A percentile compares a stretch with the other conserved stretches of the same genome.
Conservation (phyloP, 2,113 vertebrate species). For the Antechinus flavipes region DNA sequence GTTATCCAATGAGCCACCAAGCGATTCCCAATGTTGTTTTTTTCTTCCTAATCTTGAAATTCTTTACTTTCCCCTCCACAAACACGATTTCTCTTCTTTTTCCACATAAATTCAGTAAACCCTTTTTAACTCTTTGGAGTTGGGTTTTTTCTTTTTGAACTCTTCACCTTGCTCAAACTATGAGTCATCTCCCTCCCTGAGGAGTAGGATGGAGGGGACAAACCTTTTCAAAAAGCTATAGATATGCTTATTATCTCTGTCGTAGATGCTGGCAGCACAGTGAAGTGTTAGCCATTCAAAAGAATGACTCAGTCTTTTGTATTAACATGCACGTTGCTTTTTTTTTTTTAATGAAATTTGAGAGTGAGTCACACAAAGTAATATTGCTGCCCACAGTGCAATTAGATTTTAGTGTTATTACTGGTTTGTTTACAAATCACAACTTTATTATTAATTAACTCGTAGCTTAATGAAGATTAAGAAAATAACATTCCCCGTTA, state of each 20-base stretch:
- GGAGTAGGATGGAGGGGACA: neutral
- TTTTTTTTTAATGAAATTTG: slow-evolving; percentile 60
- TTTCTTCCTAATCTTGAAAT: slow-evolving; percentile 29
- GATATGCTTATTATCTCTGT: slow-evolving; percentile 16
- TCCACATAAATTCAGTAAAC: neutral
- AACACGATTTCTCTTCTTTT: slow-evolving; percentile 30
- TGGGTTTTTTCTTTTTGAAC: neutral
- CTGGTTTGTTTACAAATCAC: slow-evolving; percentile 68
- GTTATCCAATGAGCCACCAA: neutral
- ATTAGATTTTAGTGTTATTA: slow-evolving; percentile 65
- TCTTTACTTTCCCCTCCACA: slow-evolving; percentile 20
- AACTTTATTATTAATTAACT: slow-evolving; percentile 70
- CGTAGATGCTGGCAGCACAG: slow-evolving; percentile 27
- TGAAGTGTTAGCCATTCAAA: slow-evolving; percentile 57
- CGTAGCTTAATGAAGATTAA: slow-evolving; percentile 65
- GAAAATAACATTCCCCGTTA: slow-evolving; percentile 55
- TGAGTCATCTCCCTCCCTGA: neutral
- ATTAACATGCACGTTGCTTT: slow-evolving; percentile 45
- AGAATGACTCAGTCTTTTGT: slow-evolving; percentile 52
- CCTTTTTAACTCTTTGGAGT: neutral
- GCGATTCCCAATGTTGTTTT: neutral
- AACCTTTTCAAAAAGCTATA: slow-evolving; percentile 28
- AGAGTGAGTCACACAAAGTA: slow-evolving; percentile 36
- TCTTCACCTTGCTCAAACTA: neutral
- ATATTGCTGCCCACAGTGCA: slow-evolving; percentile 37